Evolutionary conservation across 1,140 invertebrate species (phyloP).

Genomic region (Drosophila serrata): DNA sequence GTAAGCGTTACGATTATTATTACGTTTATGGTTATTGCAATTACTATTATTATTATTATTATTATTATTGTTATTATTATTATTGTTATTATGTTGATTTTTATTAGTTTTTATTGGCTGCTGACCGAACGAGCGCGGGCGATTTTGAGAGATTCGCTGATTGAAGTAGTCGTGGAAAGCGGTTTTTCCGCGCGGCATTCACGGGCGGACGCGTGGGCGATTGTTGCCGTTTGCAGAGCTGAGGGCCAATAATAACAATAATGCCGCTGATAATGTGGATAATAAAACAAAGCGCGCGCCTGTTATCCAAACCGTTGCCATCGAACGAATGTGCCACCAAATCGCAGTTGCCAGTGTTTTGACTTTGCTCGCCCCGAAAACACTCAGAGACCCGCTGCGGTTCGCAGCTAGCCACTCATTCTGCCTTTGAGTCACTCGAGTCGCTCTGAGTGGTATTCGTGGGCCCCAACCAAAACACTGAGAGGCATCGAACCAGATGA

Average conservation of each 20-base stretch:
- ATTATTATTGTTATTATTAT: conserved; percentile 29
- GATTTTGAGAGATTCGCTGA: conserved; percentile 54
- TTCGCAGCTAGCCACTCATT: conserved; percentile 4
- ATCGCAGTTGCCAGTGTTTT: conserved; percentile 85
- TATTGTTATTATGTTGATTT: conserved; percentile 51
- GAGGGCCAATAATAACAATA: conserved; percentile 84
- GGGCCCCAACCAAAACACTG: conserved; percentile 65
- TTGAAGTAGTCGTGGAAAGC: conserved; percentile 26
- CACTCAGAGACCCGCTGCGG: conserved; percentile 17
- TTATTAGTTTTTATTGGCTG: conserved; percentile 46
- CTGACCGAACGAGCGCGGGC: conserved; percentile 66
- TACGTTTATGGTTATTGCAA: conserved; percentile 57
- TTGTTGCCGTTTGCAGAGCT: conserved; percentile 39
- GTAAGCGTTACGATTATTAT: conserved; percentile 63
- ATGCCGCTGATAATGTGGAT: conserved; percentile 85
- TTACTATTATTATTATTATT: conserved; percentile 61
- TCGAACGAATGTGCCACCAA: conserved; percentile 85
- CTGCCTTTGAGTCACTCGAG: background rate
- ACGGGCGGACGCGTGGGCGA: conserved; percentile 55
- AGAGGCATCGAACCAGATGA: conserved; percentile 60
- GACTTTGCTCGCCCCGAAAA: conserved; percentile 56
- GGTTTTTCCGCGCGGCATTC: conserved; percentile 48
- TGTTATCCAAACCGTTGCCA: conserved; percentile 85
- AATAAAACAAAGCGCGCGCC: conserved; percentile 85
- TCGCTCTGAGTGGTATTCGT: conserved; percentile 16